Base-by-base conservation (phyloP, 2,113 vertebrate species). In the Emydocephalus ijimae region DNA sequence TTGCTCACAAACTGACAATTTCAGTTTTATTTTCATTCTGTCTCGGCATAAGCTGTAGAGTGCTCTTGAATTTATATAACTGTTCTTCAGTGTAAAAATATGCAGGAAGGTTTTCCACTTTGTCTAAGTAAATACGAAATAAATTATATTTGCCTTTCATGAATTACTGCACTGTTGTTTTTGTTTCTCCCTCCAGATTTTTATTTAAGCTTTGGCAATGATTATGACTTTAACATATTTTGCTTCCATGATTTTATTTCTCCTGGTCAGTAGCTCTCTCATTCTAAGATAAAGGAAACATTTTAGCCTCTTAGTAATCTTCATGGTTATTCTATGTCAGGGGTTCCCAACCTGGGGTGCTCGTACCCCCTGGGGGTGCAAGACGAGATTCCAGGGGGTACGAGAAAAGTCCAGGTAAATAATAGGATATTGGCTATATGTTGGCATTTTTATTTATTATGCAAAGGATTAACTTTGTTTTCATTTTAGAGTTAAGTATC, bases 51-150 rank as follows among this genome's bases (percentile, higher is more conserved):
- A 61, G 3, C 92, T 56, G 81, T n/a, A 93, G 48, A 57, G 11
- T 29, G 52, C 1, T 45, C 14, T 92, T 93, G 0, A 81, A 45
- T 93, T 94, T 93, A 61, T 56, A 90, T 52, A 93, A 89, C 24
- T 4, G 5, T 90, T 89, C 24, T 94, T 87, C 1, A 93, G 29
- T 89, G 92, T 6, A 90, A 91, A 93, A 92, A 57, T 50, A 74
- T 69, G n/a, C 85, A 91, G 57, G 90, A 59, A 45, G 54, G 48
- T 45, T 93, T 95, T 94, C 81, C 81, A 93, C 9, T 91, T 93
- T 88, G 50, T n/a, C 88, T 93, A 91, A 12, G 57, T 92, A 93
- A 92, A 87, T 54, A 86, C 54, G 14, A 92, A 45, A 34, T 56
- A 89, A 93, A 87, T 91, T 85, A 34, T 92, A 89, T 93, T 89